Conservation (phyloP, 2,888 invertebrate species). For the Lasioglossum zephyrum region DNA sequence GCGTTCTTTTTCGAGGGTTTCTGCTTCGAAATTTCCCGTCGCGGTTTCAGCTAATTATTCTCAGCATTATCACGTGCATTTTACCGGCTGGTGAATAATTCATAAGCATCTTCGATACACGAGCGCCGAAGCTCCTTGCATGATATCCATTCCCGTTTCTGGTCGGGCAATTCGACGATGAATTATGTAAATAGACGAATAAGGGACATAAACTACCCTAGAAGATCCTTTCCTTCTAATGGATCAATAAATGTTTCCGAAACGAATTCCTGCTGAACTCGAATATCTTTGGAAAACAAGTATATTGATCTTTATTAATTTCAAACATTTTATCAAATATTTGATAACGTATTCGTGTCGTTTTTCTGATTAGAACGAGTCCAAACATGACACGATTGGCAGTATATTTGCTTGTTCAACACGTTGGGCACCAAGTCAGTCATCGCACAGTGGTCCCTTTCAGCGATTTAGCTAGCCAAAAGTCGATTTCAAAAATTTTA, state of each 20-base stretch:
- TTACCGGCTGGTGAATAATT: slow-evolving; percentile 43
- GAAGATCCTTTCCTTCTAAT: slow-evolving; percentile 25
- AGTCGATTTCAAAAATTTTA: too few species aligned
- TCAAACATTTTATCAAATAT: neutral
- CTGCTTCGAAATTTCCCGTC: slow-evolving; percentile 28
- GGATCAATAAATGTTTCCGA: slow-evolving; percentile 44
- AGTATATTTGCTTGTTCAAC: neutral
- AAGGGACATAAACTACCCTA: slow-evolving; percentile 37
- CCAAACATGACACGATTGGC: neutral
- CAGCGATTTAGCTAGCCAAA: too few species aligned
- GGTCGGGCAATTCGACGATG: slow-evolving; percentile 44
- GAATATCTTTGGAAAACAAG: too few species aligned
- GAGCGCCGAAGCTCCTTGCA: slow-evolving; percentile 33
- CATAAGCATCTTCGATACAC: slow-evolving; percentile 52
- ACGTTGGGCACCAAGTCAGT: too few species aligned
- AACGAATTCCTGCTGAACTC: slow-evolving; percentile 1
- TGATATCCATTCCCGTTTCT: slow-evolving; percentile 43
- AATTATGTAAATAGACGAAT: slow-evolving; percentile 52
- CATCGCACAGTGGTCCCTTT: too few species aligned
- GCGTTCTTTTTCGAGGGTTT: slow-evolving; percentile 29
- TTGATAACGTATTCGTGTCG: neutral
- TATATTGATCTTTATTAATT: neutral
- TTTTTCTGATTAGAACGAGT: too few species aligned
- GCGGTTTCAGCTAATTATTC: slow-evolving; percentile 44
- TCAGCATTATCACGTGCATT: slow-evolving; percentile 45